Percentiles rank a stretch among this genome's conserved stretches.
Conservation (phyloP, 2,113 vertebrate species). For the Mustelus asterias region DNA sequence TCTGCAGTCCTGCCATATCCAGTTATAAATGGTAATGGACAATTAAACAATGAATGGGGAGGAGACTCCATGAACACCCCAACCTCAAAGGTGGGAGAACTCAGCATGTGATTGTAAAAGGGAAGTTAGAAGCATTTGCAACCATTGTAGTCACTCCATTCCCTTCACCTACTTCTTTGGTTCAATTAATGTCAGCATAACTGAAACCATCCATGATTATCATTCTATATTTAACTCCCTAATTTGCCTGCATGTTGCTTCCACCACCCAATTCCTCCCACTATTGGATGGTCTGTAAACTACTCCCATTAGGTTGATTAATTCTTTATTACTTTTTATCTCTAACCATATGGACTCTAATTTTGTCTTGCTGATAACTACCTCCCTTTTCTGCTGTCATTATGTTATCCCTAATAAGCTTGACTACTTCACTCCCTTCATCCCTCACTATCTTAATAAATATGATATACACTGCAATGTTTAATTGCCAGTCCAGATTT, state of each 20-base stretch:
- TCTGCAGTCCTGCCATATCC: neutral
- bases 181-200: neutral
- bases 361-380: neutral
- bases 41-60: neutral
- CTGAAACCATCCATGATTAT: neutral
- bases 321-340: neutral
- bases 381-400: neutral
- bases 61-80: neutral
- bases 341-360: neutral
- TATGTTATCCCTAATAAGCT: neutral
- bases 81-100: neutral
- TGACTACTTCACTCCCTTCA: neutral
- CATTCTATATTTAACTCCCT: neutral
- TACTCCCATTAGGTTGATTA: neutral
- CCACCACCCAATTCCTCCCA: neutral
- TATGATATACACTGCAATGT: too few relatives aligned
- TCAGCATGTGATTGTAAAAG: neutral
- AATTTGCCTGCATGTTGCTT: neutral
- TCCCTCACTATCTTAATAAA: neutral
- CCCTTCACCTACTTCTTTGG: neutral
- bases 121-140: neutral
- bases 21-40: neutral
- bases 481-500: neutral
- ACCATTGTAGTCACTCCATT: neutral
- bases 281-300: neutral